phyloP scores from a whole-genome alignment of 2,113 vertebrate species.

The Nesogale talazaci region DNA sequence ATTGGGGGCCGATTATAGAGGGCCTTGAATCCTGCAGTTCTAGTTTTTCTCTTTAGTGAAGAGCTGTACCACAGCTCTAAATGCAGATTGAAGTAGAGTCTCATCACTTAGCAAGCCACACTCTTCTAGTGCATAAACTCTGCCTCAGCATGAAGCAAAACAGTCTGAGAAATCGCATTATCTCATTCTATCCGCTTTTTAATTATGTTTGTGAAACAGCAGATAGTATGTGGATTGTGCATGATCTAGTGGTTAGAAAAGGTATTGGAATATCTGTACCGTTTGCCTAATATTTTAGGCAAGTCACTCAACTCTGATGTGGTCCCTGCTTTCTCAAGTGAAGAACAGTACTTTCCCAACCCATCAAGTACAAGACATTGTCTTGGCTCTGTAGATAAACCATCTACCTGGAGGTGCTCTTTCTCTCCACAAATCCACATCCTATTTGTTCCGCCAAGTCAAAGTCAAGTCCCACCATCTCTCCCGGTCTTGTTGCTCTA shows the following conservation, averaged over 20 bases:
- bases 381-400: background rate
- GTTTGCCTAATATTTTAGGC: background rate
- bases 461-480: background rate
- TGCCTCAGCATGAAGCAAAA: background rate
- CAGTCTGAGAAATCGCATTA: background rate
- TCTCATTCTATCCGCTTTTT: constrained; percentile 22
- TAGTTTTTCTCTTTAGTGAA: background rate
- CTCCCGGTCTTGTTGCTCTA: background rate
- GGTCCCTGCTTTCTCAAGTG: background rate
- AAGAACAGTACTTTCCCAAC: background rate
- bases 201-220: background rate
- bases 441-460: background rate
- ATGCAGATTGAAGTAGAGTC: constrained; percentile 14
- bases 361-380: background rate
- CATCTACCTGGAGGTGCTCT: background rate
- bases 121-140: background rate
- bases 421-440: background rate
- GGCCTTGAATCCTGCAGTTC: background rate
- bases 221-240: background rate
- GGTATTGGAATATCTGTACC: background rate
- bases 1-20: background rate
- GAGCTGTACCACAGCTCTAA: background rate
- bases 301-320: background rate
- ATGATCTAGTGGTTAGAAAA: constrained; percentile 23
- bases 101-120: background rate